These are phyloP conservation scores for Conus canariensis DNA, from an alignment of 2,888 invertebrate species.

Conservation along the genomic window DNA sequence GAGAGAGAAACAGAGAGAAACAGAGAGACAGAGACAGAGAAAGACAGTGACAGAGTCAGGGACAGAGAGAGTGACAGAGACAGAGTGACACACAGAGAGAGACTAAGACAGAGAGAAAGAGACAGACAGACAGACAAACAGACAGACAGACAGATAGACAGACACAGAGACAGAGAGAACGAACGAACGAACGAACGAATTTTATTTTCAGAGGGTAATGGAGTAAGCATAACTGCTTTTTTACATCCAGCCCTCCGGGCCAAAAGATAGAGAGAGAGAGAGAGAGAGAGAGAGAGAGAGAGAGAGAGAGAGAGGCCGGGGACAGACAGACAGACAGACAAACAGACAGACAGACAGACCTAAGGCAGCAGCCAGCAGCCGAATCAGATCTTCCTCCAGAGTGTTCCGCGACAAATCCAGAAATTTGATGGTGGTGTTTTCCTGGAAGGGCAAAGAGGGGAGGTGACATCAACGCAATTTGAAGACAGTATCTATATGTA, in stretches of 20 bases:
- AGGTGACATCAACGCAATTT: background rate
- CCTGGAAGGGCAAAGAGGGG: background rate
- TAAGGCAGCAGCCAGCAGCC: slow-evolving; percentile 33
- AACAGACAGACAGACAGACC: slow-evolving; percentile 16
- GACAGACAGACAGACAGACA: background rate
- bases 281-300: background rate
- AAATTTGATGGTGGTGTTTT: slow-evolving; percentile 17
- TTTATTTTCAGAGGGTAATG: too few species aligned
- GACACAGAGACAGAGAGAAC: background rate
- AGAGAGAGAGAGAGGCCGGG: background rate
- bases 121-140: background rate
- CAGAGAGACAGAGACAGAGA: background rate
- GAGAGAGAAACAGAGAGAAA: background rate
- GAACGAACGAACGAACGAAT: too few species aligned
- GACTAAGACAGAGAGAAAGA: background rate
- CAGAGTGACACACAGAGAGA: background rate
- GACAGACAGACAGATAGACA: background rate
- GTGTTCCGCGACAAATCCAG: slow-evolving; percentile 35
- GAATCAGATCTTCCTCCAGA: slow-evolving; percentile 28
- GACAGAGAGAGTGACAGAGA: background rate
- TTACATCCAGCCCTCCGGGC: too few species aligned
- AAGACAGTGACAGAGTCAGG: background rate
- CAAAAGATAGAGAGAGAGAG: background rate
- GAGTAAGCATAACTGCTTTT: too few species aligned
- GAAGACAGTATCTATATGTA: background rate